A percentile compares a stretch with the other conserved stretches of the same genome.
Conservation (phyloP, 2,888 invertebrate species). For the Dasysyrphus albostriatus region DNA sequence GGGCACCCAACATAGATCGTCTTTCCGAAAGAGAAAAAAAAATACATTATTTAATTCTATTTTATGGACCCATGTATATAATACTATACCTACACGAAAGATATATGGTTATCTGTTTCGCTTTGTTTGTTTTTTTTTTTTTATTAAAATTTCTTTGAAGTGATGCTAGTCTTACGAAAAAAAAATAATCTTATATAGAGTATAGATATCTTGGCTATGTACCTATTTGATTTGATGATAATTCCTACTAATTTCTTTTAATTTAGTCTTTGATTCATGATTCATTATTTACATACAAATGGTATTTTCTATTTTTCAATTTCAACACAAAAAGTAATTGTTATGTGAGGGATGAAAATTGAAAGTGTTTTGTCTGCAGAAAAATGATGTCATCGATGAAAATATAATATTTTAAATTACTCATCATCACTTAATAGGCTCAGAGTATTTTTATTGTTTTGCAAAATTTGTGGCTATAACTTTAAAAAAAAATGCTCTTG, state of each 20-base stretch:
- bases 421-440: neutral
- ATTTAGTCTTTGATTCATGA: neutral
- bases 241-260: neutral
- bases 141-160: neutral
- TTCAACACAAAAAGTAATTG: slow-evolving; percentile 1
- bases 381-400: slow-evolving; percentile 37
- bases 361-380: slow-evolving; percentile 7
- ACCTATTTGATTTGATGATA: neutral
- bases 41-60: neutral
- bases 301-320: slow-evolving; percentile 12
- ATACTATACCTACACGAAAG: no score
- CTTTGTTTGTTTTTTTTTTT: neutral
- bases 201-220: no score
- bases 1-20: slow-evolving; percentile 38
- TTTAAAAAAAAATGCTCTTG: no score
- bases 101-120: slow-evolving; percentile 21
- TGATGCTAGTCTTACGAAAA: no score
- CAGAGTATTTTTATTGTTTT: neutral
- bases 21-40: neutral
- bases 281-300: neutral
- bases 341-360: slow-evolving; percentile 3
- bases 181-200: no score
- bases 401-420: neutral
- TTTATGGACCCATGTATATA: no score
- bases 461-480: no score